These are phyloP conservation scores for Acanthococcus lagerstroemiae DNA, from an alignment of 2,888 invertebrate species.

Conservation along the genomic window DNA sequence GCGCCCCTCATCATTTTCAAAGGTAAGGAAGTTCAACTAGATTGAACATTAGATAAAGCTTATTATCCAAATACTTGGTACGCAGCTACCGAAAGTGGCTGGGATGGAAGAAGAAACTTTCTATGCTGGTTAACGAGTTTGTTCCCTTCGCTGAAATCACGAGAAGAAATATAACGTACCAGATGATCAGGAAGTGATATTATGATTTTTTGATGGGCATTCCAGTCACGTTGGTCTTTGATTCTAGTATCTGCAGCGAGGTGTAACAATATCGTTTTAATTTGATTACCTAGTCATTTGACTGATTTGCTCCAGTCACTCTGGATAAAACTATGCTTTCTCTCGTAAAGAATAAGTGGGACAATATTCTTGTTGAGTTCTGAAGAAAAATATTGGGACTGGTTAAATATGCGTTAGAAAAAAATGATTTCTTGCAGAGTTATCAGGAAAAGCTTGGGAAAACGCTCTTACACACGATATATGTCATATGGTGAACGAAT, in stretches of 20 bases:
- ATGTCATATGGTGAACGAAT: too few species aligned
- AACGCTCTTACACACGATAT: too few species aligned
- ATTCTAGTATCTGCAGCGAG: neutral
- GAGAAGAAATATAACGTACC: neutral
- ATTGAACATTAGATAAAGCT: slow-evolving; percentile 32
- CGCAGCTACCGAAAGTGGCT: slow-evolving; percentile 37
- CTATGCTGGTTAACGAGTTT: slow-evolving; percentile 24
- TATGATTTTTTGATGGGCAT: slow-evolving; percentile 27
- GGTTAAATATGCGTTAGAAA: too few species aligned
- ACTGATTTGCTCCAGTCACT: slow-evolving; percentile 7
- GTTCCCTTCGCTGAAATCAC: slow-evolving; percentile 26
- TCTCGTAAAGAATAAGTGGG: slow-evolving; percentile 2
- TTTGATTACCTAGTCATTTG: slow-evolving; percentile 3
- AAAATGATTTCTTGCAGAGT: too few species aligned
- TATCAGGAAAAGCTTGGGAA: neutral
- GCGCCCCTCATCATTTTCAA: slow-evolving; percentile 38
- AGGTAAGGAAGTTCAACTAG: slow-evolving; percentile 37
- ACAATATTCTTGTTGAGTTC: neutral
- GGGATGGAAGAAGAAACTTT: slow-evolving; percentile 36
- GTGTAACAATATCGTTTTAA: neutral
- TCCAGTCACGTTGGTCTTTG: neutral
- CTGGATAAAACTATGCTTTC: slow-evolving; percentile 11
- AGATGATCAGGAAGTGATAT: slow-evolving; percentile 2
- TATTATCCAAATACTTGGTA: too few species aligned
- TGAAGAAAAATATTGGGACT: too few species aligned